These are phyloP conservation scores for Tetragonisca angustula DNA, from an alignment of 2,888 invertebrate species.

Conservation along the genomic window DNA sequence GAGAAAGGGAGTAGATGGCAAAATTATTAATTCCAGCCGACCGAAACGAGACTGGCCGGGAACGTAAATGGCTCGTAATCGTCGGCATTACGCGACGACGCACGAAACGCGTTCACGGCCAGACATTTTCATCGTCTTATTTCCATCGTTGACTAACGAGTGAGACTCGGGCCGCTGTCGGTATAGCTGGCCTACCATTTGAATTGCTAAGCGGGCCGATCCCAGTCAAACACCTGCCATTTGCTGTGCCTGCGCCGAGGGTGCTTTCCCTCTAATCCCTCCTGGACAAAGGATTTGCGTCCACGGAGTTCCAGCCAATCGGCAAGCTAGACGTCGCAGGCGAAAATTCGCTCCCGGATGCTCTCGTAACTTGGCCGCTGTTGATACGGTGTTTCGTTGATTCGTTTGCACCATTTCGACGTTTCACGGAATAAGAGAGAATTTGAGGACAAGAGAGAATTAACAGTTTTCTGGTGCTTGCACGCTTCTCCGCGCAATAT, in stretches of 20 bases:
- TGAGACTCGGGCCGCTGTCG: slow-evolving; percentile 14
- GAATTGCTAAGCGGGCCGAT: slow-evolving; percentile 62
- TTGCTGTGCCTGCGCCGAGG: not conserved
- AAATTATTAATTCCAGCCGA: slow-evolving; percentile 22
- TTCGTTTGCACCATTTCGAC: not conserved
- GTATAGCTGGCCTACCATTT: slow-evolving; percentile 24
- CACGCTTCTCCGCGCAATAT: no score
- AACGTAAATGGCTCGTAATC: slow-evolving; percentile 47
- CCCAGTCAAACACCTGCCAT: slow-evolving; percentile 46
- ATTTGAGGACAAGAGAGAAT: no score
- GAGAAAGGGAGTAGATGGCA: not conserved
- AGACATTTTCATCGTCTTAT: slow-evolving; percentile 47
- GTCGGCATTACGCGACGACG: slow-evolving; percentile 30
- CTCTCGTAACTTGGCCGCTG: not conserved
- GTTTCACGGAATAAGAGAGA: no score
- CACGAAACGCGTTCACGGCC: slow-evolving; percentile 3
- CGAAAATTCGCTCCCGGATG: not conserved
- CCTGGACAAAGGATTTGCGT: slow-evolving; percentile 13
- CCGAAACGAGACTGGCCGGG: slow-evolving; percentile 2
- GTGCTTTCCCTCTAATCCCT: slow-evolving; percentile 29
- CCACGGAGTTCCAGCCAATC: slow-evolving; percentile 4
- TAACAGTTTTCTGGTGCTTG: no score
- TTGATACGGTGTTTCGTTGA: not conserved
- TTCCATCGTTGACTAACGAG: slow-evolving; percentile 42
- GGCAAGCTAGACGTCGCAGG: not conserved